Base-by-base conservation (phyloP, 2,113 vertebrate species). In the Archocentrus centrarchus region DNA sequence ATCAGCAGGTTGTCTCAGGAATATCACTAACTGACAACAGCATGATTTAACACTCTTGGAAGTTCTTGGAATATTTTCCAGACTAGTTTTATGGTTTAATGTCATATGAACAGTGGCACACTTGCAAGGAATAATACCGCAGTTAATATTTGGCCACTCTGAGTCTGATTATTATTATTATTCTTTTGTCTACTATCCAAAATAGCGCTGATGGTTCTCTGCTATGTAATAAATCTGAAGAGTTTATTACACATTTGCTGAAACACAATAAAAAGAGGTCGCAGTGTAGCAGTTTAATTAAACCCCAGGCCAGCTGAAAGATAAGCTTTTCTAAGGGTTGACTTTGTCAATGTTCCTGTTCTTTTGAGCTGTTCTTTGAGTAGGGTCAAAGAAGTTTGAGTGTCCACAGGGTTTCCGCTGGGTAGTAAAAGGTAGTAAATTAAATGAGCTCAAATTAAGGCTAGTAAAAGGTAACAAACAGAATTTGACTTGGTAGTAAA, bases 1-100 rank as follows among this genome's bases (percentile, higher is more conserved):
- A 99, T 99, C 94, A 99, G 98, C 97, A 98, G 98, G 98, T 99
- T 92, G 68, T 79, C 63, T 50, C 44, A 35, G 3, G 30, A 68
- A 39, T 32, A 37, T 62, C 37, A 73, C 17, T 55, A 1, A 59
- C 59, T 50, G 41, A 62, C 39, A 61, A 20, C 57, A 27, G 24
- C 44, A 70, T 11, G 6, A 17, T 53, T 24, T 50, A 18, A 50
- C 15, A 53, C 47, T 53, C 6, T 18, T 53, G 13, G 44, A 50
- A 50, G 44, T 50, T 30, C 2, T 27, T 59, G 59, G 24, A 30
- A 13, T 30, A 14, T 15, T 60, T 60, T 27, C 22, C 22, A 30
- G 27, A 60, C 5, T 27, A 30, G 10, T 14, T 60, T 30, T 15
- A 11, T 15, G 59, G 24, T 60, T 59, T 59, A 59, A 24, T 13